phyloP scores from a whole-genome alignment of 2,888 invertebrate species.

The Disparrhopalites patrizii region DNA sequence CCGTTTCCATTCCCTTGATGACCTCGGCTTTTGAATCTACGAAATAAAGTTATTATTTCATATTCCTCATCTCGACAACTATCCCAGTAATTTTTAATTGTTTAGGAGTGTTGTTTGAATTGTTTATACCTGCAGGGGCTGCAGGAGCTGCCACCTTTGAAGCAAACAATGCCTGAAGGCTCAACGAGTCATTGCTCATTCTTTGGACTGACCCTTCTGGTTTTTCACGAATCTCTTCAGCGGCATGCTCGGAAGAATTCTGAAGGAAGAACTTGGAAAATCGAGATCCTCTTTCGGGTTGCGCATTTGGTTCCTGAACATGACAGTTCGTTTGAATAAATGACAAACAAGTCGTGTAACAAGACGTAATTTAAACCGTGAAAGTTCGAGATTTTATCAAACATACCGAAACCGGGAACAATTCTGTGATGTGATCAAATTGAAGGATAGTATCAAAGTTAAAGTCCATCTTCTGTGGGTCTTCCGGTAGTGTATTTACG shows the following conservation, averaged over 20 bases:
- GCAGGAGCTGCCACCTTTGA: not conserved
- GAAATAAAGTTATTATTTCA: not conserved
- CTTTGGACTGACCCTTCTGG: not conserved
- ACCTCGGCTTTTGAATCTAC: constrained; percentile 17
- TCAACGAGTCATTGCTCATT: not conserved
- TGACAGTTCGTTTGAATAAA: too few species aligned
- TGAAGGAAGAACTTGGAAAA: constrained; percentile 66
- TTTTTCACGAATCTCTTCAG: constrained; percentile 4
- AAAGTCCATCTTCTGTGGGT: constrained; percentile 31
- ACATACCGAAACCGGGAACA: too few species aligned
- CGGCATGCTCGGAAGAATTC: constrained; percentile 57
- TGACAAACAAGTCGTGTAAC: too few species aligned
- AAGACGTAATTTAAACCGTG: too few species aligned
- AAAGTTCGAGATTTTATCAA: too few species aligned
- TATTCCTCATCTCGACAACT: too few species aligned
- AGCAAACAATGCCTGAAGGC: constrained; percentile 18
- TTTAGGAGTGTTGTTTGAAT: too few species aligned
- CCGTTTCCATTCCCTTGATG: constrained; percentile 14
- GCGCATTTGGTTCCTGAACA: constrained; percentile 51
- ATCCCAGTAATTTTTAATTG: too few species aligned
- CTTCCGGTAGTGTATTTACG: constrained; percentile 15
- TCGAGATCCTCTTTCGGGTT: constrained; percentile 54
- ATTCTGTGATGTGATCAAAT: constrained; percentile 69
- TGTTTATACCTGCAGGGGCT: not conserved
- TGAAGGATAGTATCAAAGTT: constrained; percentile 83